These are phyloP conservation scores for Psix sp. DNA, from an alignment of 1,140 invertebrate species.

Conservation along the genomic window DNA sequence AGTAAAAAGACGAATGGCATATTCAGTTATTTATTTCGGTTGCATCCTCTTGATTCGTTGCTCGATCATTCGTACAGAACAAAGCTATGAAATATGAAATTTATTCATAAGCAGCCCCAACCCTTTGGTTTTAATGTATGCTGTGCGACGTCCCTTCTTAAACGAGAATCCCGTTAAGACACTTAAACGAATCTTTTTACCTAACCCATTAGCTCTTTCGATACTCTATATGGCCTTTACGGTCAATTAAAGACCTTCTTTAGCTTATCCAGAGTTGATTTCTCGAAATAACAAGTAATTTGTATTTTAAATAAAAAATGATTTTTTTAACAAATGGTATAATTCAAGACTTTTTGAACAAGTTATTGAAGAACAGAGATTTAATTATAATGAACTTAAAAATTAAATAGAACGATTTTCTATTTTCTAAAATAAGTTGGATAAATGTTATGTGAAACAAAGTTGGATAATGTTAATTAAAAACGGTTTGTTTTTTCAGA, in stretches of 20 bases:
- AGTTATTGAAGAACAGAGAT: neutral
- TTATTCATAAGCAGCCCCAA: constrained; percentile 52
- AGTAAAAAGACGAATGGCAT: no score
- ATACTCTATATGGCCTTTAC: constrained; percentile 30
- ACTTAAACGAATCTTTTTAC: constrained; percentile 43
- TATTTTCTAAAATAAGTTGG: neutral
- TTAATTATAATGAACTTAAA: no score
- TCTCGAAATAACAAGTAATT: no score
- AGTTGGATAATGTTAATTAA: constrained; percentile 16
- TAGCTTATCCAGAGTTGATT: no score
- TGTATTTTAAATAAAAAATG: no score
- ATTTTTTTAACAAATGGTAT: neutral
- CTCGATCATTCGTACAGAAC: constrained; percentile 30
- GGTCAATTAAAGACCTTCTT: constrained; percentile 33
- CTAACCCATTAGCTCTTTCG: constrained; percentile 34
- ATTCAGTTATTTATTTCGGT: no score
- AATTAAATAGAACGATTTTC: no score
- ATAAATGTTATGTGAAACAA: neutral
- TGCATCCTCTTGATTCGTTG: constrained; percentile 23
- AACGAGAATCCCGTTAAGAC: constrained; percentile 37
- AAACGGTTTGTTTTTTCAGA: constrained; percentile 21
- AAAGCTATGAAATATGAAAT: constrained; percentile 50
- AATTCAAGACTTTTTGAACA: neutral
- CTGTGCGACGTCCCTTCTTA: constrained; percentile 18
- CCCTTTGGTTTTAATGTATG: constrained; percentile 48